Evolutionary conservation across 2,113 vertebrate genomes (phyloP).

Genomic region (Pionites leucogaster): DNA sequence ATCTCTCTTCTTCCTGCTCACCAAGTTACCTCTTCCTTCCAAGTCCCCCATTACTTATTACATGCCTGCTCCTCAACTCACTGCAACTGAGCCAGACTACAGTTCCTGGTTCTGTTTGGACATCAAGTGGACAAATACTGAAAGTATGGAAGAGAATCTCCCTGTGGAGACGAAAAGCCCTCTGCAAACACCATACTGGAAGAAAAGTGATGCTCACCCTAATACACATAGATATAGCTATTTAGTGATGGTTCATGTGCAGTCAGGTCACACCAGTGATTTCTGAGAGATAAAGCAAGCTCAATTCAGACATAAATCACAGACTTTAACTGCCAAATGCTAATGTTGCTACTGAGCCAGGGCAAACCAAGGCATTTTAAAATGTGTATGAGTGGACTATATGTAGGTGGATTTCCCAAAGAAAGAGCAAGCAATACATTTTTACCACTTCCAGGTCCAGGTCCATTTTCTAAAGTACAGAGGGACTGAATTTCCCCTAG

Average conservation of each 20-base stretch:
- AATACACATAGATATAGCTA: not conserved
- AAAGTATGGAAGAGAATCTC: not conserved
- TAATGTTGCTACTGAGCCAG: not conserved
- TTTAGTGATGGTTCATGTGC: not conserved
- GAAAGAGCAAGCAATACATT: not conserved
- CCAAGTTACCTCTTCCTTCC: rapidly evolving
- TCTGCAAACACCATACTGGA: not conserved
- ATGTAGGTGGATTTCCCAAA: not conserved
- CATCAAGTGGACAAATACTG: not conserved
- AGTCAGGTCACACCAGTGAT: conserved; percentile 44
- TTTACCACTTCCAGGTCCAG: not conserved
- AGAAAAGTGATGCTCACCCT: not conserved
- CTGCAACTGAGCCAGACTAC: not conserved
- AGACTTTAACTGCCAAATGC: conserved; percentile 37
- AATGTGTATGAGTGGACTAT: not conserved
- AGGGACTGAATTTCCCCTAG: not conserved
- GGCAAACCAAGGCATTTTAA: conserved; percentile 28
- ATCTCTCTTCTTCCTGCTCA: not conserved
- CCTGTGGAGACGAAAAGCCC: not conserved
- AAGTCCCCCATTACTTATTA: not conserved
- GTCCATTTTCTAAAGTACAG: not conserved
- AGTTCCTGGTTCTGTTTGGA: not conserved
- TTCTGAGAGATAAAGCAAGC: conserved; percentile 28
- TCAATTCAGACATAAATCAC: conserved; percentile 46
- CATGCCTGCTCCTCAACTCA: not conserved